A percentile compares a stretch with the other conserved stretches of the same genome.
Conservation (phyloP, 2,113 vertebrate genomes). For the Eubucco bourcierii region DNA sequence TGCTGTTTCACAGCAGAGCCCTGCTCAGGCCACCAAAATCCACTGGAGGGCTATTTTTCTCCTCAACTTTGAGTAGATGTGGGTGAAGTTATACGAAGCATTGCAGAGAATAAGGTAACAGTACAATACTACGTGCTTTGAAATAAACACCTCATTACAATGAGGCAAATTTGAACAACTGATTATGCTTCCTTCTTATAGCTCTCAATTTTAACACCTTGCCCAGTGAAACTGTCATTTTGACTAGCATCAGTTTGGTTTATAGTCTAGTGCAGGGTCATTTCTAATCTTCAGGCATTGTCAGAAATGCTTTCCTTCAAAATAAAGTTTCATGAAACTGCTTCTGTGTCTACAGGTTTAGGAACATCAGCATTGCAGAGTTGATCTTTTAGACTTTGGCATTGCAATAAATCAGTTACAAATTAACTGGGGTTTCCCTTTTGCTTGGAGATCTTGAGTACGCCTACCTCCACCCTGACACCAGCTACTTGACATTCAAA, state of each 20-base stretch:
- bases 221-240: not conserved
- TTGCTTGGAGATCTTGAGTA: not conserved
- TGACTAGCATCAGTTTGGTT: not conserved
- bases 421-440: constrained; percentile 40
- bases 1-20: not conserved
- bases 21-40: not conserved
- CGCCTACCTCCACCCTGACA: constrained; percentile 38
- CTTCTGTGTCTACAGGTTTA: not conserved
- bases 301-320: not conserved
- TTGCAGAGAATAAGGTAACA: not conserved
- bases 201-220: not conserved
- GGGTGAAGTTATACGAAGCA: not conserved
- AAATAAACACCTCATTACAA: not conserved
- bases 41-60: not conserved
- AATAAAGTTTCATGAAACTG: not conserved
- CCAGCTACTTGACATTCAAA: constrained; percentile 19
- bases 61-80: not conserved
- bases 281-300: not conserved
- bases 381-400: constrained; percentile 3
- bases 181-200: not conserved
- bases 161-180: not conserved
- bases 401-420: constrained; percentile 30
- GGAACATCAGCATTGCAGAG: not conserved
- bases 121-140: not conserved
- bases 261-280: not conserved